These are phyloP conservation scores for Antennarius maculatus DNA, from an alignment of 2,797 vertebrate species.

Conservation along the genomic window DNA sequence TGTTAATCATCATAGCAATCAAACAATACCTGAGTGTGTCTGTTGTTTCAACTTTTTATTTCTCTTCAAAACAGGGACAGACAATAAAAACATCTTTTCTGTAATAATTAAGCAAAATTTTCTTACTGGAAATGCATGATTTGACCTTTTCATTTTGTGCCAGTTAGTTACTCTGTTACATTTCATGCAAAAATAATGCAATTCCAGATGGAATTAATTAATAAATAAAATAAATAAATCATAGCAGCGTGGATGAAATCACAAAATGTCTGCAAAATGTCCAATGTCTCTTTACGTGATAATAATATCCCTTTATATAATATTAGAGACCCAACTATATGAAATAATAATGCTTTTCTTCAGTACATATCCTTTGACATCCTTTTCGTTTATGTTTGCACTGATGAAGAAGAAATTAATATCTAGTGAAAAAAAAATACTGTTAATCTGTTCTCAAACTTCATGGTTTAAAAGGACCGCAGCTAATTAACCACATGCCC, in stretches of 20 bases:
- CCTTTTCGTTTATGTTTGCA: constrained; percentile 49
- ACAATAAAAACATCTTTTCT: constrained; percentile 2
- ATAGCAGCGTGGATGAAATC: neutral
- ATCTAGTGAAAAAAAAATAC: constrained; percentile 75
- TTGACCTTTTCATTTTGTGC: constrained; percentile 9
- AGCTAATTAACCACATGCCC: constrained; percentile 86
- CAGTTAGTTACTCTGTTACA: constrained; percentile 27
- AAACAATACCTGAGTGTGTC: neutral
- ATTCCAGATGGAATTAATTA: constrained; percentile 35
- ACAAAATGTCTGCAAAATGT: constrained; percentile 13
- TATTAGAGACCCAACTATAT: constrained; percentile 18
- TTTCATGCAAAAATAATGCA: constrained; percentile 51
- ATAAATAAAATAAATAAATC: constrained; percentile 31
- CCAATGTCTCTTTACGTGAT: constrained; percentile 16
- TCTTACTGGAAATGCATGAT: constrained; percentile 6
- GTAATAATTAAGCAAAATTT: neutral
- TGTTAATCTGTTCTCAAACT: constrained; percentile 84
- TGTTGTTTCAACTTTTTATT: constrained; percentile 11
- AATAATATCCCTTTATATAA: constrained; percentile 25
- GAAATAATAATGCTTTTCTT: constrained; percentile 20
- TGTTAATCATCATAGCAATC: neutral
- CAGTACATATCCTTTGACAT: constrained; percentile 50
- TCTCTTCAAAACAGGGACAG: neutral
- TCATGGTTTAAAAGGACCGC: constrained; percentile 82
- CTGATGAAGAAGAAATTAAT: constrained; percentile 65